A percentile compares a stretch with the other conserved stretches of the same genome.
Conservation (phyloP, 2,797 vertebrate genomes). For the Anniella stebbinsi region DNA sequence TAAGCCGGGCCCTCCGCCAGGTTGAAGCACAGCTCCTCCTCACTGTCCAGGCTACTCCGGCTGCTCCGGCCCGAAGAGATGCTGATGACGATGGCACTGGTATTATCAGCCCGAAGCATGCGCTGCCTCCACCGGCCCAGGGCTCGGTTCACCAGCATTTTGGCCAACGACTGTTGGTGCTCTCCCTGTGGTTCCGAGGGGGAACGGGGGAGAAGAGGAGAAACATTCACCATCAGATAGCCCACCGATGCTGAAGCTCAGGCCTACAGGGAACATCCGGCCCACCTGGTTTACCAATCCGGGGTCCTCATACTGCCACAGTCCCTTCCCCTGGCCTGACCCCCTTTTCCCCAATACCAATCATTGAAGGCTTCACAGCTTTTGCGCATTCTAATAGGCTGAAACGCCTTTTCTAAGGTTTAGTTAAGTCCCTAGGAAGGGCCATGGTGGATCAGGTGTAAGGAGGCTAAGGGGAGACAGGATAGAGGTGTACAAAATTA, state of each 20-base stretch:
- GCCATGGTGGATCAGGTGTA: no score
- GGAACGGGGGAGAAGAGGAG: background rate
- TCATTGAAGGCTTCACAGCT: no score
- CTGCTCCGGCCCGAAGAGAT: slow-evolving; percentile 83
- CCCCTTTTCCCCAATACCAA: no score
- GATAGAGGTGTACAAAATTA: no score
- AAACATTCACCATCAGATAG: background rate
- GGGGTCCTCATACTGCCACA: no score
- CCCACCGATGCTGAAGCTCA: background rate
- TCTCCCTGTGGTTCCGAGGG: slow-evolving; percentile 82
- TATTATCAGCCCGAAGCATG: slow-evolving; percentile 98
- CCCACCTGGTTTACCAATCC: no score
- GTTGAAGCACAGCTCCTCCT: slow-evolving; percentile 92
- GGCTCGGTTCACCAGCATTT: slow-evolving; percentile 91
- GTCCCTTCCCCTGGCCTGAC: no score
- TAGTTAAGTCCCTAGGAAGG: no score
- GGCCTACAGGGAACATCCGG: no score
- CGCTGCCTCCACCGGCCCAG: slow-evolving; percentile 95
- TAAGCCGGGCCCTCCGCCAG: slow-evolving; percentile 88
- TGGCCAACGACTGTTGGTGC: slow-evolving; percentile 89
- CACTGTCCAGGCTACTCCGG: slow-evolving; percentile 69
- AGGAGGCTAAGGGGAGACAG: no score
- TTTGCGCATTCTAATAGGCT: no score
- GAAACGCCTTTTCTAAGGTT: no score
- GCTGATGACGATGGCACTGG: slow-evolving; percentile 94